Evolutionary conservation across 2,113 vertebrate species (phyloP).

Genomic region (Tachuris rubrigastra): DNA sequence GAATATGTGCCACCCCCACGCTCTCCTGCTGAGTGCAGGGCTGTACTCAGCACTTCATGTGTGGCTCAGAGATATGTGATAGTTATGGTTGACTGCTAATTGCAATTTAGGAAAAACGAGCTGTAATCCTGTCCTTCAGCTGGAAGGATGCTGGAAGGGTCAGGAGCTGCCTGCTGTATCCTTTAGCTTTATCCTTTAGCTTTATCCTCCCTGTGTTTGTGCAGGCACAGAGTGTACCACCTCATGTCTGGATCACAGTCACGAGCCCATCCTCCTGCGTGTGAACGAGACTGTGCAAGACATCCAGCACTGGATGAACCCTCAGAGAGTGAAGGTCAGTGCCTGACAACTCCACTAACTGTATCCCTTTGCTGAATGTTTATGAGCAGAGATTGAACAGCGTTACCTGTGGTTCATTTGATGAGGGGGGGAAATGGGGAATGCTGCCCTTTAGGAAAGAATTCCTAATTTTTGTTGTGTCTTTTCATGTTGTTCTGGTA

Average conservation of each 20-base stretch:
- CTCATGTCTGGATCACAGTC: slow-evolving; percentile 88
- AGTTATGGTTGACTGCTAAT: slow-evolving; percentile 45
- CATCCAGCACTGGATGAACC: slow-evolving; percentile 94
- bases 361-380: neutral
- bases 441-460: neutral
- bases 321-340: slow-evolving; percentile 90
- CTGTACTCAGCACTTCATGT: slow-evolving; percentile 9
- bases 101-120: slow-evolving; percentile 43
- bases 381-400: neutral
- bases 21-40: neutral
- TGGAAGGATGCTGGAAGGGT: neutral
- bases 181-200: slow-evolving; percentile 17
- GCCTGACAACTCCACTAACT: neutral
- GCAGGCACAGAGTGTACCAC: slow-evolving; percentile 90
- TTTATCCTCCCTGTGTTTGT: neutral
- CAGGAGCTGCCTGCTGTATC: slow-evolving; percentile 9
- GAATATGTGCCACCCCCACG: neutral
- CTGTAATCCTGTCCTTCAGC: neutral
- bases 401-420: neutral
- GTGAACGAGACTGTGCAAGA: slow-evolving; percentile 83
- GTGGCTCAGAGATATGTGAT: slow-evolving; percentile 33
- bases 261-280: slow-evolving; percentile 88
- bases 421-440: neutral
- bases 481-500: neutral
- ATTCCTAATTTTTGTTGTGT: neutral